phyloP scores from a whole-genome alignment of 1,140 invertebrate genomes.

The Planococcus citri region DNA sequence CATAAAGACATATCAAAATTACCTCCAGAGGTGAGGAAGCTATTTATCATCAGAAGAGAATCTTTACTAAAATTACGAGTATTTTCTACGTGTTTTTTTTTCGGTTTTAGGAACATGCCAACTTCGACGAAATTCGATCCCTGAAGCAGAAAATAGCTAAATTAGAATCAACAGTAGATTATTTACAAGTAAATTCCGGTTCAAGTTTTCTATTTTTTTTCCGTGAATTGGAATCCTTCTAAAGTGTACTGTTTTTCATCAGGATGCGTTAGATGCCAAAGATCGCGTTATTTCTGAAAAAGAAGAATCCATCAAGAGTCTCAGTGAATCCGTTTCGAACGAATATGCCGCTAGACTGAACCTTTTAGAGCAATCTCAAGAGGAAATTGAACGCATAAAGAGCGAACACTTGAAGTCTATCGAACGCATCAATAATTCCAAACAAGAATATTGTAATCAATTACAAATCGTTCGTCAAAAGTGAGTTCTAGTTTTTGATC shows the following conservation, averaged over 20 bases:
- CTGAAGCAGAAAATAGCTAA: background rate
- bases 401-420: background rate
- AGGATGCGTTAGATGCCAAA: constrained; percentile 8
- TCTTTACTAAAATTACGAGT: background rate
- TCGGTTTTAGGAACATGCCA: background rate
- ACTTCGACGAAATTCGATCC: background rate
- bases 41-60: background rate
- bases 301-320: background rate
- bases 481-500: background rate
- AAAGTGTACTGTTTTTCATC: background rate
- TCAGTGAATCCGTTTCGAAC: background rate
- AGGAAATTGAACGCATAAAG: background rate
- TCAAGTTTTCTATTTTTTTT: background rate
- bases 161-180: background rate
- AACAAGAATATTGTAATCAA: constrained; percentile 10
- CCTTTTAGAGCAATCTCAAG: background rate
- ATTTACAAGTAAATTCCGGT: background rate
- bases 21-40: background rate
- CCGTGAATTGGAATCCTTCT: background rate
- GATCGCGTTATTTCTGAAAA: background rate
- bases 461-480: constrained; percentile 4
- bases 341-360: background rate
- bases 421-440: background rate
- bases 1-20: background rate
- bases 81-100: background rate